Evolutionary conservation across 2,888 invertebrate species (phyloP).

Genomic region (Corbicula japonica): DNA sequence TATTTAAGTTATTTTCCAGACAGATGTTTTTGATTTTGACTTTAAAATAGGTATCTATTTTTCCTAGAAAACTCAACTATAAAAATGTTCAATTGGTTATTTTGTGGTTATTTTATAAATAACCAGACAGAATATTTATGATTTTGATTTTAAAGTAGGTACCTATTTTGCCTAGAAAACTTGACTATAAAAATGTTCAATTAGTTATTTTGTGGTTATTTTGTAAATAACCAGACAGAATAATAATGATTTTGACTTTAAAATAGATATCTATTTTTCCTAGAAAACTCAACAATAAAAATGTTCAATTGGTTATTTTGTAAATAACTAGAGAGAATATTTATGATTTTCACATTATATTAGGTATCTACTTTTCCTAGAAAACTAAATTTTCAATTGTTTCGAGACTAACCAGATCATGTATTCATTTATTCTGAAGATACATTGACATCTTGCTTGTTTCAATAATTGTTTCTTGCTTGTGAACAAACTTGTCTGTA

Average conservation of each 20-base stretch:
- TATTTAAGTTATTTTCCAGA: no score
- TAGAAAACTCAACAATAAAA: conserved; percentile 7
- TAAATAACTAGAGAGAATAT: conserved; percentile 9
- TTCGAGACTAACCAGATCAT: conserved; percentile 12
- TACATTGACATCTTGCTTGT: neutral
- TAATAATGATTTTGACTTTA: conserved; percentile 9
- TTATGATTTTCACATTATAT: conserved; percentile 17
- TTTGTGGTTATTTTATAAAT: no score
- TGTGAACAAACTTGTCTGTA: conserved; percentile 37
- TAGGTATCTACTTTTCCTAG: conserved; percentile 46
- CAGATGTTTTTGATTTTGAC: conserved; percentile 6
- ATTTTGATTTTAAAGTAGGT: conserved; percentile 35
- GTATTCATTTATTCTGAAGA: conserved; percentile 4
- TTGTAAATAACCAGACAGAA: no score
- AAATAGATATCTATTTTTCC: conserved; percentile 48
- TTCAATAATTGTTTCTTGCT: neutral
- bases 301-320: no score
- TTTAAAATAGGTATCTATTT: conserved; percentile 50
- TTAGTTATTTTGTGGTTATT: no score
- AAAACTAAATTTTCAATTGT: no score
- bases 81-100: no score
- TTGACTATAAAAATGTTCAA: conserved; percentile 1
- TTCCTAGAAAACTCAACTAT: conserved; percentile 19
- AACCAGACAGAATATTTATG: conserved; percentile 10
- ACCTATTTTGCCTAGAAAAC: conserved; percentile 41